A percentile compares a stretch with the other conserved stretches of the same genome.
Evolutionary conservation across 2,113 vertebrate species (phyloP).

Genomic region (Vulpes ferrilata): DNA sequence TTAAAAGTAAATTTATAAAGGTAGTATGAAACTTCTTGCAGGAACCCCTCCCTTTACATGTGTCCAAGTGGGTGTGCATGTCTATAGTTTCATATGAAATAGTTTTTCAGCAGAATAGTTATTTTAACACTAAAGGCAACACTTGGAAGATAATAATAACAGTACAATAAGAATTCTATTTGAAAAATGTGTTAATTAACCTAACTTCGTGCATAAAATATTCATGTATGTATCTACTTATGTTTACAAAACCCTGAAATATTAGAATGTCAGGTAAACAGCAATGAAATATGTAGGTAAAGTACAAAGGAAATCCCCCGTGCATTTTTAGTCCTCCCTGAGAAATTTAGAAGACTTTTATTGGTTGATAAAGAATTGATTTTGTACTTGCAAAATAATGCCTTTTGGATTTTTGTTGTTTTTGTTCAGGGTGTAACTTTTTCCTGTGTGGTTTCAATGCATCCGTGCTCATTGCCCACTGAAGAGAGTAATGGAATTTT

Average conservation of each 20-base stretch:
- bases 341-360: slow-evolving; percentile 46
- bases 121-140: background rate
- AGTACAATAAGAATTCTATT: background rate
- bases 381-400: slow-evolving; percentile 48
- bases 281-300: background rate
- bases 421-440: background rate
- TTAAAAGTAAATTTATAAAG: background rate
- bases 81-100: background rate
- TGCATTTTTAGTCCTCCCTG: background rate
- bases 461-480: background rate
- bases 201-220: slow-evolving; percentile 7
- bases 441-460: background rate
- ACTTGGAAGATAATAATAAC: background rate
- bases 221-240: background rate
- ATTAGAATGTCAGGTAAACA: background rate
- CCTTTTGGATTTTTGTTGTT: slow-evolving; percentile 17
- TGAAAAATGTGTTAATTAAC: background rate
- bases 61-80: background rate
- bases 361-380: slow-evolving; percentile 31
- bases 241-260: background rate
- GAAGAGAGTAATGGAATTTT: background rate
- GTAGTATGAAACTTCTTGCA: background rate
- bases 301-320: background rate
- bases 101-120: background rate
- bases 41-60: background rate